phyloP scores from a whole-genome alignment of 2,797 vertebrate species.

The Cottoperca gobio region DNA sequence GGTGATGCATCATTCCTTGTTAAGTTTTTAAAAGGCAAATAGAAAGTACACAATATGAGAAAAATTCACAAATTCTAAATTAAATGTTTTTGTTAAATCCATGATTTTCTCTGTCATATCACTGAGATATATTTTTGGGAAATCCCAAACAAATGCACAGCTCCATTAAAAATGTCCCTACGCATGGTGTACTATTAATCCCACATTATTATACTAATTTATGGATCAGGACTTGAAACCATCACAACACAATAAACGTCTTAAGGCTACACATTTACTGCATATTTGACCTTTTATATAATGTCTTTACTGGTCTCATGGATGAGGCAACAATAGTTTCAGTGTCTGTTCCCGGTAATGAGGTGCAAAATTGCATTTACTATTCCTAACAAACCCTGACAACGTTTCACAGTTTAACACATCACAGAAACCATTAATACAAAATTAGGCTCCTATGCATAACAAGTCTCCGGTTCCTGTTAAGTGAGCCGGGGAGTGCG shows the following conservation, averaged over 20 bases:
- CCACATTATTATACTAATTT: background rate
- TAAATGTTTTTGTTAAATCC: background rate
- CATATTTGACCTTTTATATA: conserved; percentile 20
- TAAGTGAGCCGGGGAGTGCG: conserved; percentile 72
- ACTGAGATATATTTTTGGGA: background rate
- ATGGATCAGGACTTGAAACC: conserved; percentile 6
- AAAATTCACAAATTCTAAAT: conserved; percentile 16
- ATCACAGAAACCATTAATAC: conserved; percentile 73
- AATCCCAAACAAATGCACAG: background rate
- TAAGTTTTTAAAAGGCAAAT: conserved; percentile 19
- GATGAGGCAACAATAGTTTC: conserved; percentile 35
- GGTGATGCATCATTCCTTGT: conserved; percentile 43
- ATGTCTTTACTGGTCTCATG: conserved; percentile 21
- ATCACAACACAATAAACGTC: conserved; percentile 3
- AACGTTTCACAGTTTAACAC: conserved; percentile 73
- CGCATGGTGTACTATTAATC: background rate
- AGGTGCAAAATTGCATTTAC: conserved; percentile 72
- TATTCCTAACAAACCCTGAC: conserved; percentile 76
- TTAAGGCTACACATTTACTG: conserved; percentile 12
- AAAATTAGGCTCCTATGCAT: conserved; percentile 66
- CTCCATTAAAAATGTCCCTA: background rate
- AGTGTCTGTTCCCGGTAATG: conserved; percentile 63
- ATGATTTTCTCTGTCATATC: background rate
- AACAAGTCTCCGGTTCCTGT: conserved; percentile 74
- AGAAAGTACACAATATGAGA: background rate